These are phyloP conservation scores for Cotesia chilonis DNA, from an alignment of 1,140 invertebrate species.

Conservation along the genomic window DNA sequence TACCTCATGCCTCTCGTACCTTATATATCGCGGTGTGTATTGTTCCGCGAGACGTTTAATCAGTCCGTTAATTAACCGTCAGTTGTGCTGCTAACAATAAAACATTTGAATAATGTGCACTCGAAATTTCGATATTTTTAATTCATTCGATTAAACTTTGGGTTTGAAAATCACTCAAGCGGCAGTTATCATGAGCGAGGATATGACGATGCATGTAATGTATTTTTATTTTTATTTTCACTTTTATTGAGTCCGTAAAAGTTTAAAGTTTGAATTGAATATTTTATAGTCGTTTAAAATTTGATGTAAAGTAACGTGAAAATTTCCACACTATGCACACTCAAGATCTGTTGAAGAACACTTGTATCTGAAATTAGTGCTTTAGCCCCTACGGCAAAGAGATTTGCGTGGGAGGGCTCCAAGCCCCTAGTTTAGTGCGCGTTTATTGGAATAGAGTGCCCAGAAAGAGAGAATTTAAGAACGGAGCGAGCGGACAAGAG, in stretches of 20 bases:
- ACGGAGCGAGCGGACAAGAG: neutral
- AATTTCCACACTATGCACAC: constrained; percentile 20
- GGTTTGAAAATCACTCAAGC: no score
- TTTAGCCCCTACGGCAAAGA: constrained; percentile 36
- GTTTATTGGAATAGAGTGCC: constrained; percentile 25
- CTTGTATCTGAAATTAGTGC: constrained; percentile 40
- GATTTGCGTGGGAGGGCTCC: constrained; percentile 27
- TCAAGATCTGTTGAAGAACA: constrained; percentile 20
- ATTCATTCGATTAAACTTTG: no score
- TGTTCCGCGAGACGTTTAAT: no score
- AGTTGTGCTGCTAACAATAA: no score
- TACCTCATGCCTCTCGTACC: neutral
- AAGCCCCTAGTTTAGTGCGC: constrained; percentile 13
- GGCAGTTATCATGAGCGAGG: no score
- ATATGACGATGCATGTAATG: no score
- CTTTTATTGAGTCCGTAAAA: no score
- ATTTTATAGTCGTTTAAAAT: neutral
- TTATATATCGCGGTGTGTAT: neutral
- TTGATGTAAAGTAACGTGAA: constrained; percentile 17
- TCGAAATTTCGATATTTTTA: no score
- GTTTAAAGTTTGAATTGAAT: no score
- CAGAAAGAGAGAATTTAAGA: constrained; percentile 22
- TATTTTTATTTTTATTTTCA: no score
- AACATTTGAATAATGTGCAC: no score
- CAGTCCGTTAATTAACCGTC: no score